Evolutionary conservation across 2,113 vertebrate genomes (phyloP).

Genomic region (Synchiropus splendidus): DNA sequence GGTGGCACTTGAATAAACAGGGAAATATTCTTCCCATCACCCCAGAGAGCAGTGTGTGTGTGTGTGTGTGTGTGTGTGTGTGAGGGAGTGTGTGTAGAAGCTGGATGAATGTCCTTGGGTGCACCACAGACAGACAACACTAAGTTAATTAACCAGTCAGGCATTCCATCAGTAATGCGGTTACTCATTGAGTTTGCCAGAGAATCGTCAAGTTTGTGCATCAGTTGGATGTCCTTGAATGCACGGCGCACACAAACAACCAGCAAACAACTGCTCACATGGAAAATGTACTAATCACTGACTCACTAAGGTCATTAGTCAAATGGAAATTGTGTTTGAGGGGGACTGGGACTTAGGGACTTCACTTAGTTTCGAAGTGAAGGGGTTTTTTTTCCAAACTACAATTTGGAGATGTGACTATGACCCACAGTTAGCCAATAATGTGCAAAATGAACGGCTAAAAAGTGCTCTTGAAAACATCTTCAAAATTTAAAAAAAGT

Average conservation of each 20-base stretch:
- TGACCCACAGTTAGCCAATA: no score
- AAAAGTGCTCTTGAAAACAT: no score
- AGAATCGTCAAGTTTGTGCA: conserved; percentile 14
- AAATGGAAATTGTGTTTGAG: conserved; percentile 10
- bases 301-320: conserved; percentile 13
- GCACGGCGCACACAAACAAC: conserved; percentile 8
- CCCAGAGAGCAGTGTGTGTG: conserved; percentile 26
- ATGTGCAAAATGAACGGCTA: no score
- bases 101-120: conserved; percentile 42
- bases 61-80: conserved; percentile 8
- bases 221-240: conserved; percentile 30
- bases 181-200: conserved; percentile 28
- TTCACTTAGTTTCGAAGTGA: conserved; percentile 1
- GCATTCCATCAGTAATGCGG: conserved; percentile 32
- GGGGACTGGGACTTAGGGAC: no score
- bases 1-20: conserved; percentile 60
- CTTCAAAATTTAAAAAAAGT: no score
- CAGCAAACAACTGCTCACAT: conserved; percentile 1
- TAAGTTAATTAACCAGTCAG: conserved; percentile 43
- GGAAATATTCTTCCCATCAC: conserved; percentile 46
- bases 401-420: no score
- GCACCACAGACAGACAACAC: conserved; percentile 38
- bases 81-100: conserved; percentile 6
- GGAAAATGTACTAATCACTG: conserved; percentile 15
- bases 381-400: no score